Conservation (phyloP, 1,140 invertebrate genomes). For the Aphaenogaster ashmeadi region DNA sequence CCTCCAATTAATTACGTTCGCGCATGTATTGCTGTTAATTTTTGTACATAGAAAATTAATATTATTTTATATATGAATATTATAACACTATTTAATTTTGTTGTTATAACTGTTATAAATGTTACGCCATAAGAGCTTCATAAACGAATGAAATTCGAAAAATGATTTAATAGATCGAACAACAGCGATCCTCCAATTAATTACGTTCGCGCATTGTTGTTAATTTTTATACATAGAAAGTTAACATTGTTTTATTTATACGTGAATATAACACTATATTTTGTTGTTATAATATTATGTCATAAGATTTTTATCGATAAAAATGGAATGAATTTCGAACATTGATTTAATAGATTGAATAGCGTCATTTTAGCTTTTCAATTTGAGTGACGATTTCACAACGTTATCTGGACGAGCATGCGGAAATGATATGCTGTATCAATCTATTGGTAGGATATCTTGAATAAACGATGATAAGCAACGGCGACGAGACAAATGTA, state of each 20-base stretch:
- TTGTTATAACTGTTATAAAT: background rate
- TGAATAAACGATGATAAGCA: constrained; percentile 43
- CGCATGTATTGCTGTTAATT: background rate
- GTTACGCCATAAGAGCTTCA: background rate
- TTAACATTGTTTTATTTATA: background rate
- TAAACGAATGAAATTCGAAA: background rate
- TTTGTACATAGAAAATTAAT: background rate
- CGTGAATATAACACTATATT: background rate
- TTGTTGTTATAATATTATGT: background rate
- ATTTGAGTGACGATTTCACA: background rate
- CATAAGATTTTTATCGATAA: background rate
- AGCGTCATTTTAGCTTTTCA: background rate
- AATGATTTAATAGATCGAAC: background rate
- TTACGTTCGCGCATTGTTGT: background rate
- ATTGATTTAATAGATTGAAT: background rate
- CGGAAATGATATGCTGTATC: background rate
- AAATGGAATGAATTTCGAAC: background rate
- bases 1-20: too few relatives aligned
- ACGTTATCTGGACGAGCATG: background rate
- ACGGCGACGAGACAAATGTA: background rate
- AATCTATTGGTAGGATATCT: constrained; percentile 36
- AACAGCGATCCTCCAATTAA: too few relatives aligned
- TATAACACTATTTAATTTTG: background rate
- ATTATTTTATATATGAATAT: background rate
- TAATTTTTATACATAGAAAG: background rate